Evolutionary conservation across 2,797 vertebrate genomes (phyloP), one percentile per base, ranked within the genome.

Genomic region (Tachyglossus aculeatus): DNA sequence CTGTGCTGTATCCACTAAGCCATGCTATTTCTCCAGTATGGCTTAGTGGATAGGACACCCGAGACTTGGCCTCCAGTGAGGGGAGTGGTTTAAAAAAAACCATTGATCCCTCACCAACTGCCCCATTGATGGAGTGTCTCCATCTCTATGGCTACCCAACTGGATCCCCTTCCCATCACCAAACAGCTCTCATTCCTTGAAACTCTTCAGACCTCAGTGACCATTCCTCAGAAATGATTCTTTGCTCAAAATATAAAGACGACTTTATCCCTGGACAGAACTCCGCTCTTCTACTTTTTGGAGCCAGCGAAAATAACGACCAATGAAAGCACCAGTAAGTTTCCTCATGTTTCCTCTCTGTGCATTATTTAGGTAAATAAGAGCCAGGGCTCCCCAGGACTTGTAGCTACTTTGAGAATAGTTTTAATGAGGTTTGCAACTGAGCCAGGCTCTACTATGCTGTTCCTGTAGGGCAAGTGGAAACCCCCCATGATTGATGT

Each of bases 391-490:
- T 86, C 84, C 78, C 78, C 87, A 71, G 85, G 86, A 74, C 70
- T 83, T 82, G 71, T 74, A 80, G 63, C 82, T 90, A 86, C 86
- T 87, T 87, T 80, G 82, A 89, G 88, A 83, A 78, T 82, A 65
- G 78, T 87, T 91, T 90, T 93, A 92, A 91, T 89, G 88, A 91
- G 87, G 53, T 73, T 78, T 77, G 84, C 82, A 78, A 67, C 82
- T 84, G 74, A 88, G 88, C 88, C 88, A 87, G 48, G 38, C 73
- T 80, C 81, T 83, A 8, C 74, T 87, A 78, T 85, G 88, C 80
- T 66, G 77, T 74, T 88, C 82, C 80, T 86, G 78, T 74, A 86
- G 81, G 84, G 79, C 73, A 79, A 86, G 86, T 78, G 78, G 87
- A 89, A 85, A 83, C 38, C 70, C 76, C 63, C 43, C 14, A 73